These are phyloP conservation scores for Xestia ashworthii DNA, from an alignment of 2,888 invertebrate species.

Conservation along the genomic window DNA sequence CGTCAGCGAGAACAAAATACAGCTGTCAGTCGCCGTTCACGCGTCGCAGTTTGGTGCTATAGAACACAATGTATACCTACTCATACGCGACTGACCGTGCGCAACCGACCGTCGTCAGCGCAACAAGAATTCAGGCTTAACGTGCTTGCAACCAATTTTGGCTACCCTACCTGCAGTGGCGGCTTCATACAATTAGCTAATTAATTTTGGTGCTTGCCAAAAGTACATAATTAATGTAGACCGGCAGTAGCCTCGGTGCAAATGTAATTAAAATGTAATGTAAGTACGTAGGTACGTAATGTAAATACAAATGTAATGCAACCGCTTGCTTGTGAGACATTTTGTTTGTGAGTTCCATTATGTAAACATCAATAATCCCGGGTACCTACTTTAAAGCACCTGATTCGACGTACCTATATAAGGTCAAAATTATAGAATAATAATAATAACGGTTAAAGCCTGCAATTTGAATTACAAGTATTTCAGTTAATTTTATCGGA, in stretches of 20 bases:
- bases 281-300: too few relatives aligned
- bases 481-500: background rate
- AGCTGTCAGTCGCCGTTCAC: too few relatives aligned
- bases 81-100: too few relatives aligned
- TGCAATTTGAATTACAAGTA: background rate
- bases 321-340: background rate
- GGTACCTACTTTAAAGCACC: background rate
- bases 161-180: background rate
- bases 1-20: too few relatives aligned
- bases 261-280: background rate
- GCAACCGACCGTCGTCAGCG: too few relatives aligned
- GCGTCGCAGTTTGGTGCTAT: too few relatives aligned
- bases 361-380: background rate
- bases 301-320: background rate
- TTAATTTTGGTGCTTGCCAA: background rate
- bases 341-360: background rate
- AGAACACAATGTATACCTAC: too few relatives aligned
- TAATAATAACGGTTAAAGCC: background rate
- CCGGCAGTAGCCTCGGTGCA: background rate
- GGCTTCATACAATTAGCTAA: constrained; percentile 23
- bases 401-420: too few relatives aligned
- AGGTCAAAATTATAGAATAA: too few relatives aligned
- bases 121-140: background rate
- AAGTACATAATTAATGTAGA: background rate
- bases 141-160: constrained; percentile 1